Base-by-base conservation (phyloP, 2,113 vertebrate species). In the Lepus americanus region DNA sequence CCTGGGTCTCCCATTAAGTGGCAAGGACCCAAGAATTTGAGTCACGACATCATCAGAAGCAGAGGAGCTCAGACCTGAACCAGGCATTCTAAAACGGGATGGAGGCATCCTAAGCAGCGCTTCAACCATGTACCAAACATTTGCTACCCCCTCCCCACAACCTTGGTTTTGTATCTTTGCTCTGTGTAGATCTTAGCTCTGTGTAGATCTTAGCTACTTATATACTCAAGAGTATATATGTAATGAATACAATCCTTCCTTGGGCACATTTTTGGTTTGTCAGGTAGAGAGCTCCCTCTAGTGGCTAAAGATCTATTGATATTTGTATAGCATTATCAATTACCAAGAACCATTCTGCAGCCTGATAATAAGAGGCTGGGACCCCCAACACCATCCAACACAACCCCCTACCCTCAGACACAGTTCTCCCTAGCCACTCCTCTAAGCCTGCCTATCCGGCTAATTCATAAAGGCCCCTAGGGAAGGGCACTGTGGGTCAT, bases 241-340 rank as follows among this genome's bases (percentile, higher is more conserved):
- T 22, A 22, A 63, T 33, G 51, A 3, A 27, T n/a, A 85, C n/a
- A 85, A 22, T 23, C 22, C 39, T 63, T 29, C 17, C 17, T 92
- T 20, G 53, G 63, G 90, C 90, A 80, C 80, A 86, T 90, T 86
- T 59, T 12, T 85, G 2, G 80, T 67, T 95, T 19, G 33, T 31
- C 3, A 85, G 81, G 93, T 94, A 66, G 1, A 96, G 96, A 3
- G 79, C 85, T 95, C 95, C 97, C 94, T 97, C 94, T 97, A 97
- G 94, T 96, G 97, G 95, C 67, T 96, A 78, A 49, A 95, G 22
- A 25, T 73, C 63, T 51, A 31, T 1, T 9, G 27, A 5, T 59
- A 59, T 64, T 59, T 94, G 23, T 9, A 16, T 0, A 78, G 27
- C 4, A 33, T 11, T 53, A 84, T 27, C 4, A 23, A 87, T 19